These are phyloP conservation scores for Deilephila porcellus DNA, from an alignment of 2,888 invertebrate species.

Conservation along the genomic window DNA sequence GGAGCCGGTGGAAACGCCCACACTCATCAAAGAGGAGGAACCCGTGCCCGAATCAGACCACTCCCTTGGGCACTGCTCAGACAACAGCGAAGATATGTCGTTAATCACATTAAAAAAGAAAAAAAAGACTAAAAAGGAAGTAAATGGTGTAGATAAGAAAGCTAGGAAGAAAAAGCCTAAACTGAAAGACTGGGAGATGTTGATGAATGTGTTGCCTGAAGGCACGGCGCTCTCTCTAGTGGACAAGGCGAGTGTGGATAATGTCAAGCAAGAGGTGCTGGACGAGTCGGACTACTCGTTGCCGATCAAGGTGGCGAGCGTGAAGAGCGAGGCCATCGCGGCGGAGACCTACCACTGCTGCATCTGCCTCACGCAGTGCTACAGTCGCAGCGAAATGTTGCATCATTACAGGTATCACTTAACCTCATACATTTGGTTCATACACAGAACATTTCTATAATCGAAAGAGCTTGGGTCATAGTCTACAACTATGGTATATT, in stretches of 20 bases:
- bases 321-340: conserved; percentile 53
- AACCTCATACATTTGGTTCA: too few relatives aligned
- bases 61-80: conserved; percentile 52
- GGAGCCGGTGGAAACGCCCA: conserved; percentile 54
- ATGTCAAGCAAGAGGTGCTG: conserved; percentile 44
- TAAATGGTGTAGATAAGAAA: conserved; percentile 51
- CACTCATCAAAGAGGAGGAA: conserved; percentile 60
- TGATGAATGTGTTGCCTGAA: conserved; percentile 50
- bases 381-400: conserved; percentile 59
- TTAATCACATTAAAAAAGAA: conserved; percentile 64
- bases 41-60: conserved; percentile 46
- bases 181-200: conserved; percentile 51
- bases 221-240: conserved; percentile 46
- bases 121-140: conserved; percentile 53
- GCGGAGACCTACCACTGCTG: conserved; percentile 65
- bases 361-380: conserved; percentile 67
- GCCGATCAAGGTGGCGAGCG: conserved; percentile 36
- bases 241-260: conserved; percentile 36
- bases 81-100: conserved; percentile 68
- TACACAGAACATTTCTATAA: too few relatives aligned
- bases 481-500: too few relatives aligned
- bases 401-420: conserved; percentile 71
- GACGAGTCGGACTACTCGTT: conserved; percentile 33
- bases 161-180: conserved; percentile 52
- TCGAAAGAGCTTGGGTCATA: too few relatives aligned